Evolutionary conservation across 2,888 invertebrate species (phyloP).

Genomic region (Helobdella robusta): DNA sequence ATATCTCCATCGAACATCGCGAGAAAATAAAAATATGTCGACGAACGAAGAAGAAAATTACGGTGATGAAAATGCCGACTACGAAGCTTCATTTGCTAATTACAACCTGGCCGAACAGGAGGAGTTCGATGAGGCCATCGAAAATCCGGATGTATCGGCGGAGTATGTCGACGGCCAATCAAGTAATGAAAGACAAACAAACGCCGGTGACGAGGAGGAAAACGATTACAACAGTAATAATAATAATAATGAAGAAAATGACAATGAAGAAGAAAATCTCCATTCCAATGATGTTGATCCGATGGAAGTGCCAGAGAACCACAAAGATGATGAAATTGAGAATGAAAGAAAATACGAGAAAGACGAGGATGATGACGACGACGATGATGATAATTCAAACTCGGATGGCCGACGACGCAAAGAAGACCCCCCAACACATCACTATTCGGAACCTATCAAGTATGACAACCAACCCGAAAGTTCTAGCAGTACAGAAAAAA

Average conservation of each 20-base stretch:
- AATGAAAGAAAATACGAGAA: background rate
- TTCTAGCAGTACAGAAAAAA: background rate
- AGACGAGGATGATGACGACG: background rate
- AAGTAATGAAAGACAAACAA: background rate
- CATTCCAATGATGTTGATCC: too few species aligned
- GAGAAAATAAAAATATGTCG: background rate
- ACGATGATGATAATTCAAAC: background rate
- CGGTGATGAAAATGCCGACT: conserved; percentile 11
- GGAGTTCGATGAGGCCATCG: conserved; percentile 5
- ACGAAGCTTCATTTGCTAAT: conserved; percentile 6
- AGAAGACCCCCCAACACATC: too few species aligned
- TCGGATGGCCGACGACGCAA: too few species aligned
- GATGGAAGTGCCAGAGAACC: background rate
- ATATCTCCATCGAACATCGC: too few species aligned
- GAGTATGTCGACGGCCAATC: background rate
- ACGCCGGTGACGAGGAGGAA: background rate
- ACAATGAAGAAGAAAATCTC: background rate
- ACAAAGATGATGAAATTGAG: background rate
- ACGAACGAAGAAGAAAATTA: conserved; percentile 11
- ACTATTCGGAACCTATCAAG: too few species aligned
- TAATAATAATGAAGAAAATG: background rate
- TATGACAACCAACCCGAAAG: too few species aligned
- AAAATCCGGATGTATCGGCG: background rate
- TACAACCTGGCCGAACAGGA: background rate
- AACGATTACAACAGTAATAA: background rate